phyloP scores from a whole-genome alignment of 2,888 invertebrate species.

The Micropterix aruncella region DNA sequence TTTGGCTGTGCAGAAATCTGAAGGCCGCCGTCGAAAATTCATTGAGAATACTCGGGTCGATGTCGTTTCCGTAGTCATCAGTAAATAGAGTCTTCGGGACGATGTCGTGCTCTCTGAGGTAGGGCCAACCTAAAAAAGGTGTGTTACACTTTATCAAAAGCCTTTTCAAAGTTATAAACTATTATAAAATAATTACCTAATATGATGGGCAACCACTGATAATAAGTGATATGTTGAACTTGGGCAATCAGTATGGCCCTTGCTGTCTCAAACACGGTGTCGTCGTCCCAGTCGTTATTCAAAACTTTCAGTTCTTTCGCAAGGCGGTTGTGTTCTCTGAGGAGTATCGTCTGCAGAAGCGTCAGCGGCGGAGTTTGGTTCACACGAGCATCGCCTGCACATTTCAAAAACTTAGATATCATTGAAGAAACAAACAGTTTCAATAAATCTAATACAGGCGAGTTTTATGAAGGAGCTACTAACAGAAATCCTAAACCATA shows the following conservation, averaged over 20 bases:
- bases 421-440: too few relatives aligned
- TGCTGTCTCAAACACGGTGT: constrained; percentile 39
- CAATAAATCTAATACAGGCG: too few relatives aligned
- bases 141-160: neutral
- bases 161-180: neutral
- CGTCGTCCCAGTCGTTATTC: constrained; percentile 44
- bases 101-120: constrained; percentile 44
- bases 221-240: constrained; percentile 44
- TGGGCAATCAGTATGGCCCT: constrained; percentile 38
- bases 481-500: too few relatives aligned
- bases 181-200: constrained; percentile 24
- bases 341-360: constrained; percentile 33
- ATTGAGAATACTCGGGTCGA: constrained; percentile 50
- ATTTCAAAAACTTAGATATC: neutral
- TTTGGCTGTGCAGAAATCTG: constrained; percentile 53
- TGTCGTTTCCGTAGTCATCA: constrained; percentile 47
- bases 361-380: constrained; percentile 41
- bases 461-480: too few relatives aligned
- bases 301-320: constrained; percentile 30
- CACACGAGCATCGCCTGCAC: constrained; percentile 33
- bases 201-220: constrained; percentile 40
- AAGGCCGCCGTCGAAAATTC: constrained; percentile 57
- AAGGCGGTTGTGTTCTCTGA: constrained; percentile 41
- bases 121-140: constrained; percentile 31
- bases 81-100: constrained; percentile 44